Base-by-base conservation (phyloP, 2,797 vertebrate genomes). In the Hydrolagus colliei region DNA sequence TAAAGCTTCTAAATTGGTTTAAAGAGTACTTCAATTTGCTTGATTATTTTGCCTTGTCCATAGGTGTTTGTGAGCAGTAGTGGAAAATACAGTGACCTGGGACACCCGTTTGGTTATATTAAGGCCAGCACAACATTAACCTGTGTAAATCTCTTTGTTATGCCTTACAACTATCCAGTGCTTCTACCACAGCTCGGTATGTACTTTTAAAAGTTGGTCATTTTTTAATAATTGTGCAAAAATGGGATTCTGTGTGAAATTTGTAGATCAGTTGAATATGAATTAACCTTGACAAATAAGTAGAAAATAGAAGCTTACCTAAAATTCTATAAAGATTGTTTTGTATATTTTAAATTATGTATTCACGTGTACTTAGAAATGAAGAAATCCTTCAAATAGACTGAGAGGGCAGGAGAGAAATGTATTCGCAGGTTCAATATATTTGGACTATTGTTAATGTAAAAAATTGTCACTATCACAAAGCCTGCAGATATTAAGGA, bases 111-210 rank as follows among this genome's bases (percentile, higher is more conserved):
- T 67, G 98, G 98, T 82, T 99, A 99, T 94, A 95, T 99, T 89
- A 99, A 99, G 93, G 98, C 98, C 91, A 99, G 98, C 94, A 99
- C 96, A 87, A 94, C 96, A 85, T 96, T 99, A 91, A 97, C 96
- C 88, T 99, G 97, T 89, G 98, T 98, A 90, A 99, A 99, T 91
- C 96, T 99, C 90, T 99, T 99, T 90, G 97, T 98, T 92, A 98
- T 99, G 97, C 98, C 97, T 92, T 98, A 98, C 94, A 99, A 99
- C 95, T 99, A 96, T 88, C 97, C 97, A 4, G 96, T 96, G 86
- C 94, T 99, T 74, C 96, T 99, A 88, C 98, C 98, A 3, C 93
- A 98, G 88, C 95, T 99, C 86, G 98, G 97, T 99, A 93, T 92
- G 94, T 94, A 87, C 62, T 87, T 89, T 89, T 88, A 86, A 79